Percentiles rank a stretch among this genome's conserved stretches.
Conservation (phyloP, 2,888 invertebrate species). For the Drosophila subquinaria region DNA sequence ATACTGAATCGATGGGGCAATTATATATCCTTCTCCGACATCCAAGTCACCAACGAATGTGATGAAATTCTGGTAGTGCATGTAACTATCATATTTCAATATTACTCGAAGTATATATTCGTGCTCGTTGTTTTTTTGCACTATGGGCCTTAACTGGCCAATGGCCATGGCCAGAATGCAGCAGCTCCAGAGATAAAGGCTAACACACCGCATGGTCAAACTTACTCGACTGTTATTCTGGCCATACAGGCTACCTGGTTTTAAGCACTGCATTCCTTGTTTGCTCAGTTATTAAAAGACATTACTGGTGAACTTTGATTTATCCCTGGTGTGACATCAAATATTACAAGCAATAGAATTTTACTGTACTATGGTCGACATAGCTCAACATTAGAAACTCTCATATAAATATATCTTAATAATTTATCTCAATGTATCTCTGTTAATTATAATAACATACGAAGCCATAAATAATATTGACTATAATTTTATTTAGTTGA, state of each 20-base stretch:
- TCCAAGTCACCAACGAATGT: conserved; percentile 2
- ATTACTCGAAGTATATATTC: neutral
- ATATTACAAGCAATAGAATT: neutral
- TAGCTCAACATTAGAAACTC: neutral
- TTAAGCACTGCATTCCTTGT: conserved; percentile 7
- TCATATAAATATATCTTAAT: neutral
- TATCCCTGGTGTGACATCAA: neutral
- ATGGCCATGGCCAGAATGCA: conserved; percentile 1
- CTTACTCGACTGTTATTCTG: conserved; percentile 22
- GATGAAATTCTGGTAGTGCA: neutral
- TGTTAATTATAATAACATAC: neutral
- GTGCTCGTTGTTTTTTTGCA: neutral
- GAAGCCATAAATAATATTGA: neutral
- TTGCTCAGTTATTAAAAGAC: conserved; percentile 33
- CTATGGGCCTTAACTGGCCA: conserved; percentile 5
- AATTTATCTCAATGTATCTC: neutral
- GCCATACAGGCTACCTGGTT: neutral
- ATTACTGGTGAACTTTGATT: neutral
- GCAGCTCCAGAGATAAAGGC: conserved; percentile 8
- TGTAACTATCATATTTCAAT: neutral
- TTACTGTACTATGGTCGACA: neutral
- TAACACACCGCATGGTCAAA: conserved; percentile 30
- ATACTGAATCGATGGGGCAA: neutral
- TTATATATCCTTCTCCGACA: neutral
- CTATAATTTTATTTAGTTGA: neutral